A percentile compares a stretch with the other conserved stretches of the same genome.
phyloP scores from a whole-genome alignment of 2,797 vertebrate genomes.

The Antennarius maculatus region DNA sequence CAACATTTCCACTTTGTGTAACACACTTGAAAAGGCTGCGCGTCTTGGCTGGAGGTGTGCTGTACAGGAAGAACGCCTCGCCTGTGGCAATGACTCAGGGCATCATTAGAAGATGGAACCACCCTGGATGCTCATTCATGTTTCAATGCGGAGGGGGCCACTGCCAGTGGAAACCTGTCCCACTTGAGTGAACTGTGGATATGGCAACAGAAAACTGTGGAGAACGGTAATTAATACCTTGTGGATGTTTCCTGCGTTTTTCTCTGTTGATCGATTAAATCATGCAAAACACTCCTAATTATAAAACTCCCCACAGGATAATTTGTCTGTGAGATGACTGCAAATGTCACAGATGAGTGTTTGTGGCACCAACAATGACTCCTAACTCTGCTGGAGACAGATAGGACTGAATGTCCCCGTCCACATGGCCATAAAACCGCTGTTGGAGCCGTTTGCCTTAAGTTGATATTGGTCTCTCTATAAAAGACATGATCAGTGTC shows the following conservation, averaged over 20 bases:
- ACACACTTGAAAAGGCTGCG: conserved; percentile 72
- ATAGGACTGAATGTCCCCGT: conserved; percentile 54
- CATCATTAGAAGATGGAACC: conserved; percentile 72
- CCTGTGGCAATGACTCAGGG: conserved; percentile 76
- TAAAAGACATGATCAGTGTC: conserved; percentile 13
- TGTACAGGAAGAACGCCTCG: conserved; percentile 73
- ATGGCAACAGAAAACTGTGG: conserved; percentile 57
- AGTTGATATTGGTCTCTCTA: conserved; percentile 38
- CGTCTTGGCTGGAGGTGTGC: conserved; percentile 75
- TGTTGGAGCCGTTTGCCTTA: conserved; percentile 31
- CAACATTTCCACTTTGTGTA: conserved; percentile 80
- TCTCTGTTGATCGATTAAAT: conserved; percentile 77
- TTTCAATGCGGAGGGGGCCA: conserved; percentile 65
- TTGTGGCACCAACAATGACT: conserved; percentile 62
- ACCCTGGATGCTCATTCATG: conserved; percentile 79
- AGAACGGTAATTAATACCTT: conserved; percentile 79
- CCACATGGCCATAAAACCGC: conserved; percentile 28
- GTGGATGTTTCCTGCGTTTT: conserved; percentile 70
- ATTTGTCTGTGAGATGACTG: conserved; percentile 63
- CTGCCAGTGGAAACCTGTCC: conserved; percentile 61
- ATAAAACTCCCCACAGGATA: conserved; percentile 68
- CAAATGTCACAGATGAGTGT: conserved; percentile 73
- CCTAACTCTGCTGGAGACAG: conserved; percentile 48
- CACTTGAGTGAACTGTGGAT: conserved; percentile 65
- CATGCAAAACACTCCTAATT: conserved; percentile 80